Evolutionary conservation across 2,113 vertebrate species (phyloP).

Genomic region (Electrona antarctica): DNA sequence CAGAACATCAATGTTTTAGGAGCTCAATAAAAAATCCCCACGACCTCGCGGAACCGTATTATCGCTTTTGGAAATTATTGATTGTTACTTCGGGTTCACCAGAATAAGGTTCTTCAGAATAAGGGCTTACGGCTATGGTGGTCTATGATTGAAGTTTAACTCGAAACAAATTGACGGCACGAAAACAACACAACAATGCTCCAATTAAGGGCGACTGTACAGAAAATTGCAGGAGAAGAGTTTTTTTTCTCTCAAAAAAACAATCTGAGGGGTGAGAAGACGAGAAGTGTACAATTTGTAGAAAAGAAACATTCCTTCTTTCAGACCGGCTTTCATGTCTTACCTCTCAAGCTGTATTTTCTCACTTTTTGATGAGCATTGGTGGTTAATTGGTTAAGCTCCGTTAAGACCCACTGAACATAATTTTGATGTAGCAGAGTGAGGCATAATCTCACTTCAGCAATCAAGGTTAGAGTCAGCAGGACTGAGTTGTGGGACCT

Average conservation of each 20-base stretch:
- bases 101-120: too few species aligned
- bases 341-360: too few species aligned
- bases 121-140: conserved; percentile 40
- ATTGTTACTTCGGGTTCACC: too few species aligned
- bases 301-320: background rate
- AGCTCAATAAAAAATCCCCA: too few species aligned
- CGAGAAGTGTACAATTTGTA: background rate
- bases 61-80: too few species aligned
- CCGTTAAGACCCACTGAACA: conserved; percentile 55
- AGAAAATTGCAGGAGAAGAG: conserved; percentile 64
- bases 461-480: conserved; percentile 58
- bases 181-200: conserved; percentile 59
- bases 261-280: background rate
- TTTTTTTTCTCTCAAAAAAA: too few species aligned
- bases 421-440: conserved; percentile 57
- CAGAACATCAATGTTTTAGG: too few species aligned
- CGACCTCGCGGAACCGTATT: too few species aligned
- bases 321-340: background rate
- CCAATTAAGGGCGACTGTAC: conserved; percentile 61
- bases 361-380: conserved; percentile 40
- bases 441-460: conserved; percentile 54
- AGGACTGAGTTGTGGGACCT: conserved; percentile 57
- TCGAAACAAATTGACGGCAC: conserved; percentile 65
- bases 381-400: conserved; percentile 42
- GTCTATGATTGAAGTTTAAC: conserved; percentile 74